Base-by-base conservation (phyloP, 2,888 invertebrate species). In the Griposia aprilina region DNA sequence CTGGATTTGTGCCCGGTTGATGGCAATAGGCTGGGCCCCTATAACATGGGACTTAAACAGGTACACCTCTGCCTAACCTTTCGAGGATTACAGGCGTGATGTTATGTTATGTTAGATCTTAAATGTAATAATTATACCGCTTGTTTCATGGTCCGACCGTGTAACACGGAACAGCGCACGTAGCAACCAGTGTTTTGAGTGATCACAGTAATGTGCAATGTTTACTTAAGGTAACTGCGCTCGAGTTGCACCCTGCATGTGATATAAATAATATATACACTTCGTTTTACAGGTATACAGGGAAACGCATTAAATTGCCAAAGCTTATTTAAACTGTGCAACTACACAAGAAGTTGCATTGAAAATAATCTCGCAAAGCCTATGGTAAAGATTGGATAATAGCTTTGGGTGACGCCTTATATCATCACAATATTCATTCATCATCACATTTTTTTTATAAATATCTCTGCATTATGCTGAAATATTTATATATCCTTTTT, bases 151-250 rank as follows among this genome's bases (percentile, higher is more conserved):
- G 81, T 71, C 26, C 30, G 10, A 65, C 71, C 6, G 17, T 23
- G 52, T 52, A 23, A 15, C 23, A 11, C 57, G 68, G 23, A 80
- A 72, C 70, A 68, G 63, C 50, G 63, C 68, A 60, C 57, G 55
- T 10, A 67, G 41, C 50, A 84, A 13, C 26, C 55, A 68, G 72
- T 52, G 80, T 63, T 80, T 63, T 67, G 70, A 71, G 62, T 74
- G 52, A 74, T 80, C 62, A 80, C 57, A 50, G 69, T 23, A 50
- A 55, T 67, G 68, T 80, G 69, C n/a, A 50, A 55, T 67, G 68
- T 80, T 74, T 80, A 69, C 84, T 45, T 55, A 2, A 67, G 41
- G 55, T 74, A 63, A 63, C 71, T 84, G 71, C 13, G 20, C 70
- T 71, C 30, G 2, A 30, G 65, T 62, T 52, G 26, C 45, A 52